Evolutionary conservation across 2,888 invertebrate species (phyloP), one percentile per base, ranked within the genome.

Genomic region (Aricia artaxerxes): DNA sequence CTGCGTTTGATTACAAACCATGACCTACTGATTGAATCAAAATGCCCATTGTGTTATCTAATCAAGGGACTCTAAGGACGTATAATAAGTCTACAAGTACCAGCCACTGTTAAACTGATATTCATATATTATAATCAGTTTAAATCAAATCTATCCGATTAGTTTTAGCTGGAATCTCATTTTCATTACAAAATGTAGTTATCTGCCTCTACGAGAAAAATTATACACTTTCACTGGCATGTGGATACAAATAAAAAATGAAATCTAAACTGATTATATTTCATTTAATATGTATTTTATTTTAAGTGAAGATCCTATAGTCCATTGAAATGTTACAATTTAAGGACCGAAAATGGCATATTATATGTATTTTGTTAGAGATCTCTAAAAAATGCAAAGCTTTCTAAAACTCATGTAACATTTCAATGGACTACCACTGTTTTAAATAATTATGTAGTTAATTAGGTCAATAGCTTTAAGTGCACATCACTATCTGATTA

Each of bases 1-100:
- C 35, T 69, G 16, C 31, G 64, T 69, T 35, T 38, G 69, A 69
- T 35, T 69, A 69, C 69, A 69, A 24, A 69, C 69, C 69, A 69
- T 69, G 69, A 69, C 69, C 69, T 69, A 69, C 69, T 69, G 13
- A 35, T 38, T 69, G 35, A 16, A 35, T 16, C 35, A 69, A 35
- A 38, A 69, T 35, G 35, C 35, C 69, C 35, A 69, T 35, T 69
- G 35, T 35, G 35, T 35, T 35, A 35, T 69, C 69, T 35, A 69
- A 69, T 69, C 69, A 35, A 69, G 35, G 35, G 35, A 69, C 16
- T 35, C 35, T 11, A 38, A 69, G 69, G 69, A 69, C 16, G 35
- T 4, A 61, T 24, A 64, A 64, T 64, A 31, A 64, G 13, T 35
- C 0, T 24, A 11, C 69, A 69, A 31, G 13, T 64, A 31, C 24